phyloP scores from a whole-genome alignment of 2,113 vertebrate species.

The Apteryx owenii region DNA sequence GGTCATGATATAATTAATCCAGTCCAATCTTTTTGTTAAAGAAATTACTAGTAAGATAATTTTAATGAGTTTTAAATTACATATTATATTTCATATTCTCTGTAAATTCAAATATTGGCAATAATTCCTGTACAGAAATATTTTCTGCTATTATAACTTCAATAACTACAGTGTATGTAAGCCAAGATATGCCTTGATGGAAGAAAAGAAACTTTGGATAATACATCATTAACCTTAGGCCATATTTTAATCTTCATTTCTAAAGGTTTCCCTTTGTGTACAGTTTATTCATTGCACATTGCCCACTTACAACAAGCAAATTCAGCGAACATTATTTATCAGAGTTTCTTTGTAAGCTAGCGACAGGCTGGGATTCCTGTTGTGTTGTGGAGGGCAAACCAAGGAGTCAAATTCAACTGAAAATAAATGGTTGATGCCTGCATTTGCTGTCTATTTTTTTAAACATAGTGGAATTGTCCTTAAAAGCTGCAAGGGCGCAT shows the following conservation, averaged over 20 bases:
- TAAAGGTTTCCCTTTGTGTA: conserved; percentile 25
- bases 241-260: conserved; percentile 53
- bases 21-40: conserved; percentile 36
- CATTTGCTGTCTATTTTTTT: neutral
- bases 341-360: neutral
- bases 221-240: conserved; percentile 45
- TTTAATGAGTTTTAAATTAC: conserved; percentile 62
- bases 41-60: conserved; percentile 31
- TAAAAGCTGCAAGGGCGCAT: conserved; percentile 25
- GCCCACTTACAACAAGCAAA: conserved; percentile 15
- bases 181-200: neutral
- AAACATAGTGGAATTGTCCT: neutral
- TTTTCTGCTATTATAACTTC: neutral
- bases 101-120: neutral
- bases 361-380: neutral
- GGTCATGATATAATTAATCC: conserved; percentile 27
- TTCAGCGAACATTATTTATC: conserved; percentile 61
- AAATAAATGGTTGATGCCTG: neutral
- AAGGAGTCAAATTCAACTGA: conserved; percentile 30
- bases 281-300: conserved; percentile 33
- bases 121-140: neutral
- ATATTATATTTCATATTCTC: neutral
- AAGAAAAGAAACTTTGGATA: conserved; percentile 19
- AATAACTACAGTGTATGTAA: neutral
- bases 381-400: conserved; percentile 29